phyloP scores from a whole-genome alignment of 2,113 vertebrate species.

The Silurus asotus region DNA sequence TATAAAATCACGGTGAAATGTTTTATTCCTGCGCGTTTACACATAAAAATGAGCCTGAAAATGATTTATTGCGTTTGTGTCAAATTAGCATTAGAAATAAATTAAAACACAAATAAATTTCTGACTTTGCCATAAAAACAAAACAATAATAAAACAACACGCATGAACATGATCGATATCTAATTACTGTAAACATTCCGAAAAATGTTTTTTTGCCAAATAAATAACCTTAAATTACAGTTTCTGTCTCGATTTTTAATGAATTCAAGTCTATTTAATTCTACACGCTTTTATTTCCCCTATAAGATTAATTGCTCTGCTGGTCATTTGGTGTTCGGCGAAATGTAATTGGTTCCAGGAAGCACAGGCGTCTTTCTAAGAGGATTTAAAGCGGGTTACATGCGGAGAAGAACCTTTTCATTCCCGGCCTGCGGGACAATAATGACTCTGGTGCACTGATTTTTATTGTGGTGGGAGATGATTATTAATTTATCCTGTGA shows the following conservation, averaged over 20 bases:
- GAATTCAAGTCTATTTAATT: neutral
- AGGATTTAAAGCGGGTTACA: conserved; percentile 27
- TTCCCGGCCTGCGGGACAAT: conserved; percentile 8
- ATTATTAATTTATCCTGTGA: conserved; percentile 34
- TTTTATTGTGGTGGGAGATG: conserved; percentile 31
- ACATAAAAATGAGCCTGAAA: conserved; percentile 62
- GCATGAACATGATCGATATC: too few relatives aligned
- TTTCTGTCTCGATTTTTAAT: neutral
- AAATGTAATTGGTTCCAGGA: conserved; percentile 54
- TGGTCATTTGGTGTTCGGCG: conserved; percentile 46
- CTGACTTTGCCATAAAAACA: conserved; percentile 63
- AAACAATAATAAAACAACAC: neutral
- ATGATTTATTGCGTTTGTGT: conserved; percentile 77
- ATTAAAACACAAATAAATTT: conserved; percentile 76
- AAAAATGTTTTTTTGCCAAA: too few relatives aligned
- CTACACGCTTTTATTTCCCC: neutral
- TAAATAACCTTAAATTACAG: too few relatives aligned
- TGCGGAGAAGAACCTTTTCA: conserved; percentile 11
- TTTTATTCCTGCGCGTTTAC: neutral
- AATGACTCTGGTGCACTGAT: conserved; percentile 16
- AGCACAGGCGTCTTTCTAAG: conserved; percentile 38
- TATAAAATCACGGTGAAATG: neutral
- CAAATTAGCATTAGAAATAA: conserved; percentile 69
- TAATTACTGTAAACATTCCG: too few relatives aligned
- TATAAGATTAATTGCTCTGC: neutral